Evolutionary conservation across 2,888 invertebrate genomes (phyloP), one percentile per base, ranked within the genome.

Genomic region (Chrysotoxum bicinctum): DNA sequence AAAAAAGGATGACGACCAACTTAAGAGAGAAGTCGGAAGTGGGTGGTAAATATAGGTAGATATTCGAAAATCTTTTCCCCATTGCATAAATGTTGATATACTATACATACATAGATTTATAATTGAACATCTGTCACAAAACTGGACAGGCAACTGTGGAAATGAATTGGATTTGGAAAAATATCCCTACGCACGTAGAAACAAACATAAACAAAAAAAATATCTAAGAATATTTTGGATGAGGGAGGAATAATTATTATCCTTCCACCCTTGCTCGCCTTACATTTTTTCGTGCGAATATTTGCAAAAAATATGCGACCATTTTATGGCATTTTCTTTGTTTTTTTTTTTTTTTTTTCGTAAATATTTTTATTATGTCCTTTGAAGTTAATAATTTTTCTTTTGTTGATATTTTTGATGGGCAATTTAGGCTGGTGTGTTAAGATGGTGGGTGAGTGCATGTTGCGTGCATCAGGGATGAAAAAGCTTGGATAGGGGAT

Each of bases 91-190:
- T n/a, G n/a, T n/a, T n/a, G n/a, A n/a, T n/a, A n/a, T n/a, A n/a
- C n/a, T n/a, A n/a, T 73, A 62, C 80, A 80, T 82, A 74, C 76
- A 85, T 82, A 74, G 74, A 74, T 77, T 76, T 86, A 74, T 86
- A 86, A 86, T 82, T 82, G 78, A 86, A 82, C 86, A 86, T 86
- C 82, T 86, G 86, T 82, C 82, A 86, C 74, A 60, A 35, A 62
- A 32, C 80, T 68, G 81, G 85, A 85, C 81, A 75, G 72, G n/a
- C 70, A 60, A 50, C 48, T 79, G 50, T 66, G 58, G n/a, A 84
- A 84, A 84, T 84, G 75, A 80, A 75, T 85, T 85, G 26, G 68
- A 77, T 85, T 85, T 40, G 48, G 60, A 50, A 81, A 50, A 50
- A 66, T 50, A 14, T 21, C 32, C 30, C 50, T 37, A 68, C 45